Conservation (phyloP, 2,888 invertebrate genomes). For the Agrochola circellaris region DNA sequence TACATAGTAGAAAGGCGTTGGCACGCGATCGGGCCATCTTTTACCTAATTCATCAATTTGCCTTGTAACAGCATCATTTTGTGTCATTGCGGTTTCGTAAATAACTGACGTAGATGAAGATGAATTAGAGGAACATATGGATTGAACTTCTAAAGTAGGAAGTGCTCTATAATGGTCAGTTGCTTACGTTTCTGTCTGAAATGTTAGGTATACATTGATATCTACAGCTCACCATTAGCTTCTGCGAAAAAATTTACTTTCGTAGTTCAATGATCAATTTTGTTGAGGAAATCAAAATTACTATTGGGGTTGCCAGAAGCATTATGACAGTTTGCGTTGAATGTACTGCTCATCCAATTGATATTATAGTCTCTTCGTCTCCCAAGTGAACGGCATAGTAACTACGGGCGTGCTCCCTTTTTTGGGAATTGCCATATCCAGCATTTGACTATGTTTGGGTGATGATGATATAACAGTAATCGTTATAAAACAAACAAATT, state of each 20-base stretch:
- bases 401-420: neutral
- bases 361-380: neutral
- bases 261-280: neutral
- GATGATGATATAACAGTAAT: constrained; percentile 34
- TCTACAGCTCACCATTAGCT: neutral
- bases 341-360: neutral
- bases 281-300: neutral
- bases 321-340: neutral
- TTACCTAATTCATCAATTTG: constrained; percentile 61
- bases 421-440: constrained; percentile 14
- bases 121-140: constrained; percentile 49
- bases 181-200: constrained; percentile 3
- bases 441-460: neutral
- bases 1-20: constrained; percentile 69
- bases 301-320: neutral
- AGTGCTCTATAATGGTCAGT: neutral
- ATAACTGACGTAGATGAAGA: constrained; percentile 48
- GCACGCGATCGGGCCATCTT: constrained; percentile 72
- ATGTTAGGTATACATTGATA: constrained; percentile 6
- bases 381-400: neutral
- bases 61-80: constrained; percentile 56
- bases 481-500: constrained; percentile 38
- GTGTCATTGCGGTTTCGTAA: constrained; percentile 45
- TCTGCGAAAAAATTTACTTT: neutral
- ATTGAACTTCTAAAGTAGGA: constrained; percentile 48